Evolutionary conservation across 2,113 vertebrate genomes (phyloP).

Genomic region (Charadrius vociferus): DNA sequence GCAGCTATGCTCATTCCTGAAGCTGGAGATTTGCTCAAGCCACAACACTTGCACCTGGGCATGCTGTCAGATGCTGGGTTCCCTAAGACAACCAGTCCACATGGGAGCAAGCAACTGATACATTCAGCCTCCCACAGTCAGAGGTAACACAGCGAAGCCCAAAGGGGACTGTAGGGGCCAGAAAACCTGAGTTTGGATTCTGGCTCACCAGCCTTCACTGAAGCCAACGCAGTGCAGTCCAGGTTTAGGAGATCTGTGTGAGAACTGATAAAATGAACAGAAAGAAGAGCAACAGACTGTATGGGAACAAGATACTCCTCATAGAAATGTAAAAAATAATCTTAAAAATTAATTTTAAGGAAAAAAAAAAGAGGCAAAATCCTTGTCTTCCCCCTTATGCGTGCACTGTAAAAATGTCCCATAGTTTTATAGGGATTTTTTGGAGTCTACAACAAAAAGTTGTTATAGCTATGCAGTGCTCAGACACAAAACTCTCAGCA

Average conservation of each 20-base stretch:
- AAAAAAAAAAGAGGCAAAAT: not conserved
- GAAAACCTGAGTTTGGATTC: not conserved
- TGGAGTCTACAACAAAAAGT: not conserved
- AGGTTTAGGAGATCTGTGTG: not conserved
- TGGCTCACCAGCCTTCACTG: not conserved
- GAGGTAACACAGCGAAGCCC: not conserved
- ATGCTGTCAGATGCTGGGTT: not conserved
- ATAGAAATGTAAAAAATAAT: not conserved
- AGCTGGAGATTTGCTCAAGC: not conserved
- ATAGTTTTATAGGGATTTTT: not conserved
- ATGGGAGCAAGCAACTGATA: not conserved
- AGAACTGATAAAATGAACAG: not conserved
- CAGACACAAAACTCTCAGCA: not conserved
- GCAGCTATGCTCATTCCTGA: not conserved
- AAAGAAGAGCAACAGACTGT: not conserved
- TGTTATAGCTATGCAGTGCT: not conserved
- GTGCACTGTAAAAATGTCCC: not conserved
- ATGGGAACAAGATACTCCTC: not conserved
- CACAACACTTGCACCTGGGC: not conserved
- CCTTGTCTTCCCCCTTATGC: not conserved
- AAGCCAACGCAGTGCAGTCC: accelerated
- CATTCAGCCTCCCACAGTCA: not conserved
- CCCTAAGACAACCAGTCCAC: not conserved
- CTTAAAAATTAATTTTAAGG: not conserved
- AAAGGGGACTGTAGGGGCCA: not conserved